Conservation (phyloP, 2,797 vertebrate species). For the Sphenopsis melanotis region DNA sequence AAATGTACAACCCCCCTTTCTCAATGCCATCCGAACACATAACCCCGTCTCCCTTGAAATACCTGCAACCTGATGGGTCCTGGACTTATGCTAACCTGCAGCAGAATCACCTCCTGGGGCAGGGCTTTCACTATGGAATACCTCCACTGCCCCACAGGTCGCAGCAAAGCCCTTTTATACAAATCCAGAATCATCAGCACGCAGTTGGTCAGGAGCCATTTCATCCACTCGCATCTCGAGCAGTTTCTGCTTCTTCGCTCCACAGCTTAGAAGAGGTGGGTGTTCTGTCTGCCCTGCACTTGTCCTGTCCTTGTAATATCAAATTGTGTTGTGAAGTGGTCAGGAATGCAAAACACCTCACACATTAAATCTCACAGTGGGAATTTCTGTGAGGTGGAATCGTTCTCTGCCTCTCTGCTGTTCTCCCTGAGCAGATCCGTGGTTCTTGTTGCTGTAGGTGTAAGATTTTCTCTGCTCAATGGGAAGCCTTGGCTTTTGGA, state of each 20-base stretch:
- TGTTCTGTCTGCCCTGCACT: not conserved
- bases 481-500: not conserved
- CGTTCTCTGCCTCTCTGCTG: not conserved
- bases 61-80: constrained; percentile 91
- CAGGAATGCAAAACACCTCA: not conserved
- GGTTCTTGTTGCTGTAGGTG: not conserved
- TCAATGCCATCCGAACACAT: constrained; percentile 85
- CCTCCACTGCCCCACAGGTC: constrained; percentile 89
- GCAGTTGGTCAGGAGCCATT: constrained; percentile 85
- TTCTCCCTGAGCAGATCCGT: rapidly evolving
- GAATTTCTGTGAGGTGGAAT: not conserved
- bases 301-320: not conserved
- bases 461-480: not conserved
- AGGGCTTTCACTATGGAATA: constrained; percentile 87
- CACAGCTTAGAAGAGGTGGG: constrained; percentile 97
- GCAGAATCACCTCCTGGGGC: constrained; percentile 88
- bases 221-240: constrained; percentile 86
- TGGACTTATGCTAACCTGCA: constrained; percentile 89
- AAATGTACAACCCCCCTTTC: constrained; percentile 78
- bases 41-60: constrained; percentile 89
- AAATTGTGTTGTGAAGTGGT: not conserved
- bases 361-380: not conserved
- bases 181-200: constrained; percentile 91
- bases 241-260: constrained; percentile 89
- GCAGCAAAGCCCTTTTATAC: constrained; percentile 91